Base-by-base conservation (phyloP, 2,888 invertebrate genomes). In the Pseudococcus viburni region DNA sequence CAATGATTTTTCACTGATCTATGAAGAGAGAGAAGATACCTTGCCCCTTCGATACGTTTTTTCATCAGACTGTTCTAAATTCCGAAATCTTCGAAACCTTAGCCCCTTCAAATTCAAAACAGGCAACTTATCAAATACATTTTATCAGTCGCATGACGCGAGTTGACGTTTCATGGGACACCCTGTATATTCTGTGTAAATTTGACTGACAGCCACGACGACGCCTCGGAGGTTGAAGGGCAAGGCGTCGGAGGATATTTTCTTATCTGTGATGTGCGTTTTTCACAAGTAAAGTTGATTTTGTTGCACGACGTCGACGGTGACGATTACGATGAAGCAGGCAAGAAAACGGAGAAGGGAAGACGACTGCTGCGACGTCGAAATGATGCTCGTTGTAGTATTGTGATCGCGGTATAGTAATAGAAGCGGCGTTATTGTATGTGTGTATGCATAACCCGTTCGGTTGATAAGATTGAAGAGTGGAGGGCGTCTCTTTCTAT, bases 231-330 rank as follows among this genome's bases (percentile, higher is more conserved):
- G 17, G 19, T n/a, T 59, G 59, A 59, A 59, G 59, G 19, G 19
- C 59, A 19, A 51, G 17, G 51, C 51, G 51, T 33, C 26, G 26
- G 26, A 33, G 26, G 26, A 33, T 1, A 5, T 59, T 59, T 59
- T 59, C 59, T 59, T 59, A 59, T 59, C 59, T 55, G 19, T 59
- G 59, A 59, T 59, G 59, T 59, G 59, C 59, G 59, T 59, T 59
- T 59, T 59, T 19, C 59, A 19, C 59, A 19, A 11, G 46, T 55
- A 1, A 59, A 59, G 55, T 55, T 17, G 55, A 17, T 55, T 55
- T 17, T 55, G 55, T 55, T 55, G 17, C 59, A 19, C 59, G 19
- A 59, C 59, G 59, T 33, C 26, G 26, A 33, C 26, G 26, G n/a
- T 11, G 59, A 59, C 59, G 59, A 19, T 6, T 5, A 59, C 55